Conservation (phyloP, 2,113 vertebrate species). For the Gadus macrocephalus region DNA sequence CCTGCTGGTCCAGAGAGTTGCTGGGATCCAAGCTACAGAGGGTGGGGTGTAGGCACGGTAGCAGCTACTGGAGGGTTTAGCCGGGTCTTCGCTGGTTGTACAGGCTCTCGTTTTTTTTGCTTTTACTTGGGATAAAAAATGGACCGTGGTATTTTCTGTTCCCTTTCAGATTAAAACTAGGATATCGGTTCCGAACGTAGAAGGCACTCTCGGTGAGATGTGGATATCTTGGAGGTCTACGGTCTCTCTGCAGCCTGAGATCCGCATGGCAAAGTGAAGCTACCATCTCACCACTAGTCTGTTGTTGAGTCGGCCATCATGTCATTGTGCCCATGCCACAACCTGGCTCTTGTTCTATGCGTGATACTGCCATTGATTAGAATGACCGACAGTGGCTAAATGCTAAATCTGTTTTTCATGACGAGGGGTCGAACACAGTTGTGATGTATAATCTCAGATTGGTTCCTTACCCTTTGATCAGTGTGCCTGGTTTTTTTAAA, state of each 20-base stretch:
- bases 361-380: slow-evolving; percentile 67
- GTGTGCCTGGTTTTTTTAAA: slow-evolving; percentile 32
- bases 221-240: slow-evolving; percentile 59
- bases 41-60: slow-evolving; percentile 33
- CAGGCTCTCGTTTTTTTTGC: slow-evolving; percentile 56
- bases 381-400: slow-evolving; percentile 58
- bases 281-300: background rate
- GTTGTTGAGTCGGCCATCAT: slow-evolving; percentile 25
- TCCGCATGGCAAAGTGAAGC: slow-evolving; percentile 29
- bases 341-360: slow-evolving; percentile 53
- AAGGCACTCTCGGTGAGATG: slow-evolving; percentile 47
- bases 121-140: slow-evolving; percentile 42
- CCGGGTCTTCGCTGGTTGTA: slow-evolving; percentile 43
- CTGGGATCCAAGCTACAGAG: slow-evolving; percentile 34
- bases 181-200: slow-evolving; percentile 36
- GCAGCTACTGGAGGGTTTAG: slow-evolving; percentile 27
- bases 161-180: slow-evolving; percentile 26
- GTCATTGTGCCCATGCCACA: slow-evolving; percentile 26
- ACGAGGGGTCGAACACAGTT: slow-evolving; percentile 2
- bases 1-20: slow-evolving; percentile 60
- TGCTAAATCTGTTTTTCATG: slow-evolving; percentile 65
- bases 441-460: slow-evolving; percentile 25
- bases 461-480: slow-evolving; percentile 30
- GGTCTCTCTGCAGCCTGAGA: slow-evolving; percentile 37
- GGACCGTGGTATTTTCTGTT: slow-evolving; percentile 39